Conservation (phyloP, 1,140 invertebrate species). For the Chelonus insularis region DNA sequence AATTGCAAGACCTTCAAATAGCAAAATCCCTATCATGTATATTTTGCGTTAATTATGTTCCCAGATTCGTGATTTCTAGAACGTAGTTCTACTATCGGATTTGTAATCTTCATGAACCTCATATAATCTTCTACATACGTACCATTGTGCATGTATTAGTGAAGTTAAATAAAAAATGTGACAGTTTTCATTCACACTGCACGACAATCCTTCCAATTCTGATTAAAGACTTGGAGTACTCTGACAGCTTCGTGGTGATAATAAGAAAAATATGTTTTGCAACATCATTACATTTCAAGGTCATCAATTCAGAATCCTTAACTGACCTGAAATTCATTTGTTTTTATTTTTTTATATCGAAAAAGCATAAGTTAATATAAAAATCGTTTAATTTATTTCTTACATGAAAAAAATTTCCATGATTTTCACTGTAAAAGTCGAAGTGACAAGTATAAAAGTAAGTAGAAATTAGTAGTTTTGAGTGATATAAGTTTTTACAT, state of each 20-base stretch:
- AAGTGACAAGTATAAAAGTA: too few species aligned
- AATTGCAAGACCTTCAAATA: slow-evolving; percentile 16
- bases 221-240: slow-evolving; percentile 20
- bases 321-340: too few species aligned
- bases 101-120: background rate
- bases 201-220: slow-evolving; percentile 16
- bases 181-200: slow-evolving; percentile 18
- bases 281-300: background rate
- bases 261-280: background rate
- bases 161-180: slow-evolving; percentile 18
- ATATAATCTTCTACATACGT: background rate
- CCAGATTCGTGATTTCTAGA: slow-evolving; percentile 10
- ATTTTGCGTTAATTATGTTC: background rate
- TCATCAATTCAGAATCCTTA: too few species aligned
- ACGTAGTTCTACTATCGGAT: slow-evolving; percentile 4
- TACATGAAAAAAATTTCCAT: too few species aligned
- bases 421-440: too few species aligned
- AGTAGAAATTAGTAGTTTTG: too few species aligned
- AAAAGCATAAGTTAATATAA: too few species aligned
- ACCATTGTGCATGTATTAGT: background rate
- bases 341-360: background rate
- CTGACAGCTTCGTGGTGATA: slow-evolving; percentile 16
- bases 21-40: background rate
- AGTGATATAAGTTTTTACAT: too few species aligned
- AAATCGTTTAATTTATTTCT: too few species aligned